phyloP scores from a whole-genome alignment of 2,888 invertebrate genomes.

The Conops quadrifasciatus region DNA sequence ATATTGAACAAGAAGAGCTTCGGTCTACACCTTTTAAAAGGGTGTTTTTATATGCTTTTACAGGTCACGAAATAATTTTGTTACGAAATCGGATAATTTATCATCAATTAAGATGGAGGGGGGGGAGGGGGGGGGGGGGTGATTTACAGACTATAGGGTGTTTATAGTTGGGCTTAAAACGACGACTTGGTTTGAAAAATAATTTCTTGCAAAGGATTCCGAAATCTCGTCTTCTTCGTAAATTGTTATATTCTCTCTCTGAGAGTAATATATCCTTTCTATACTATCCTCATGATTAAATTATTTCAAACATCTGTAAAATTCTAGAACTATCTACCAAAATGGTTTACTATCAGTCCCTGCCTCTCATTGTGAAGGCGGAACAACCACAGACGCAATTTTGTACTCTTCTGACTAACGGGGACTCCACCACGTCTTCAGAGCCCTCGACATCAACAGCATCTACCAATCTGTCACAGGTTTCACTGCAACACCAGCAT shows the following conservation, averaged over 20 bases:
- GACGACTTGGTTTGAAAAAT: no score
- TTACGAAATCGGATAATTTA: no score
- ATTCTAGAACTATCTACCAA: slow-evolving; percentile 57
- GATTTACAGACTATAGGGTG: no score
- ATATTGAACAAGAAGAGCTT: no score
- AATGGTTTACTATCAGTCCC: slow-evolving; percentile 65
- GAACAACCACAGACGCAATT: slow-evolving; percentile 61
- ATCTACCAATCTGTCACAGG: slow-evolving; percentile 2
- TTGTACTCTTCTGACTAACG: slow-evolving; percentile 53
- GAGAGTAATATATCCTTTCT: background rate
- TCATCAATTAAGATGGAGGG: no score
- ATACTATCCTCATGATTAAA: background rate
- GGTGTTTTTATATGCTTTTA: no score
- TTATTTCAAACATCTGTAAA: slow-evolving; percentile 44
- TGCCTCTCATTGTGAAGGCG: slow-evolving; percentile 63
- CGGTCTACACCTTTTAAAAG: no score
- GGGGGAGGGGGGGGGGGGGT: no score
- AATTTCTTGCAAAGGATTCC: no score
- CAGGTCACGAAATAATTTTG: no score
- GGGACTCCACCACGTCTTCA: slow-evolving; percentile 41
- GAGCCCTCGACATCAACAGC: slow-evolving; percentile 41
- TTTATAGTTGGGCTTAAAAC: no score
- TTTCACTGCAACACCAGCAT: slow-evolving; percentile 49
- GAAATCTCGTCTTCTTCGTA: no score
- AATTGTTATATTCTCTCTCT: background rate